Base-by-base conservation (phyloP, 2,113 vertebrate species). In the Piprites chloris region DNA sequence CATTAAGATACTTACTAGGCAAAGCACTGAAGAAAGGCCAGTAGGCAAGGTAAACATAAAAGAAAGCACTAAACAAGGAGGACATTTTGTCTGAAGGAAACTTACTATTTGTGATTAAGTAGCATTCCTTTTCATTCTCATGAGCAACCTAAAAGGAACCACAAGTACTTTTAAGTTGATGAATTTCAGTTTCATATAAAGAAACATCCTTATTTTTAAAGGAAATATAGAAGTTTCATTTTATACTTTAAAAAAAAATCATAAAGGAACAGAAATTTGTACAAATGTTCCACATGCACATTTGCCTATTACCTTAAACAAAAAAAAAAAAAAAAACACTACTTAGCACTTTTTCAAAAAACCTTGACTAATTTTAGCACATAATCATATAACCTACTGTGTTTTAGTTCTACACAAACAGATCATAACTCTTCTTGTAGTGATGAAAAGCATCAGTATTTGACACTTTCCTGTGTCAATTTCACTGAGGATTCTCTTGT, bases 181-280 rank as follows among this genome's bases (percentile, higher is more conserved):
- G 23, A 72, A 85, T 20, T 42, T 79, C 47, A 39, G 7, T 65
- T 90, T 58, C 44, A 44, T n/a, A 26, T n/a, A 65, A 78, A 72
- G 30, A n/a, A 67, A 90, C 79, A 93, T 65, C 78, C 63, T 76
- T 56, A 86, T 93, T 95, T 95, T 85, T 53, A 56, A 80, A 66
- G 30, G n/a, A 78, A 47, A 53, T 72, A 6, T 0, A 22, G 4
- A 80, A 71, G 68, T 71, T 78, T 87, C 19, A n/a, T 15, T 89
- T 52, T 17, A 77, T 7, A 62, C 41, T 39, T 58, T 3, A 20
- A 46, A 61, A 46, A 50, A 58, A 47, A 42, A 30, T 21, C 5
- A 41, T 17, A 33, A 66, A 41, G 7, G 74, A 27, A 17, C 15
- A 78, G 22, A 83, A 79, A 55, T 50, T 21, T 58, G 10, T 32